Conservation (phyloP, 1,140 invertebrate genomes). For the Acromyrmex heyeri region DNA sequence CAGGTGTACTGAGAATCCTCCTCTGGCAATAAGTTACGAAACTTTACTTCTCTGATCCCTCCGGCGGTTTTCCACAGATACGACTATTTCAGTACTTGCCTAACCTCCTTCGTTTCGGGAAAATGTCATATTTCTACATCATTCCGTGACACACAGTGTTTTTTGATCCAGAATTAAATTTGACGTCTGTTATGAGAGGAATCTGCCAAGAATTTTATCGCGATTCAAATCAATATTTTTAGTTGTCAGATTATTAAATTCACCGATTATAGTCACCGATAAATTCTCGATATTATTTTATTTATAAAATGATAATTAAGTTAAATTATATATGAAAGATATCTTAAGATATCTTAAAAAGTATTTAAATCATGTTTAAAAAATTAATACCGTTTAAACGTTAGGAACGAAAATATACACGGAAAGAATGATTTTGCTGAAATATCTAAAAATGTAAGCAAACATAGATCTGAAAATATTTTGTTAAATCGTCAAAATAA, state of each 20-base stretch:
- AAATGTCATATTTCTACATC: constrained; percentile 25
- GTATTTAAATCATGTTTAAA: not conserved
- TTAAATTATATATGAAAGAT: not conserved
- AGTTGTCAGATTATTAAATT: not conserved
- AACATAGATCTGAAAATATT: too few relatives aligned
- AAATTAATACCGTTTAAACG: not conserved
- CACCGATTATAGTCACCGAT: not conserved
- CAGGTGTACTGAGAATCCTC: constrained; percentile 58
- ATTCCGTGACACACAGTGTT: not conserved
- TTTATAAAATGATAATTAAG: not conserved
- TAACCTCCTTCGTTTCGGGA: constrained; percentile 31
- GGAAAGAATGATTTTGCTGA: too few relatives aligned
- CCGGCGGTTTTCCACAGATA: constrained; percentile 53
- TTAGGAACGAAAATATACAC: not conserved
- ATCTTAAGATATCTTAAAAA: not conserved
- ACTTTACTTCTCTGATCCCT: constrained; percentile 61
- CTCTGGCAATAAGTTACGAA: constrained; percentile 56
- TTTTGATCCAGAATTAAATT: not conserved
- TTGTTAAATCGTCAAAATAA: too few relatives aligned
- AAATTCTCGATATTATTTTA: not conserved
- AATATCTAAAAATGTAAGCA: too few relatives aligned
- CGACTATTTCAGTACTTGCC: constrained; percentile 51
- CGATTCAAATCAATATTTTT: not conserved
- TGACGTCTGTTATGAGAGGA: not conserved
- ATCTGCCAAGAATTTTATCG: not conserved